A percentile compares a stretch with the other conserved stretches of the same genome.
Conservation (phyloP, 2,797 vertebrate species). For the Ambastaia sidthimunki region DNA sequence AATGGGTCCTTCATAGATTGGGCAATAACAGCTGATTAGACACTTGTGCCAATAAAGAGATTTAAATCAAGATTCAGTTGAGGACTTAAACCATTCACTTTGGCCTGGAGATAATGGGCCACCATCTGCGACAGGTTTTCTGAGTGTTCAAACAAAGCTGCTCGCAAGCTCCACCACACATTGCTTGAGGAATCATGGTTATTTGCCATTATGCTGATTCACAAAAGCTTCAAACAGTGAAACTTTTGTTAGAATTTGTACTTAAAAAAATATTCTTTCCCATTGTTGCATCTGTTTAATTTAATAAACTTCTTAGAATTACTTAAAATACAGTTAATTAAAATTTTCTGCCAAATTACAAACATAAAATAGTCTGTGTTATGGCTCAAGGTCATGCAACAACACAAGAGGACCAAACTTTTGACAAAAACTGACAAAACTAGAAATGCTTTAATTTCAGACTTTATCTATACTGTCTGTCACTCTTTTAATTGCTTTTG, state of each 20-base stretch:
- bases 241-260: neutral
- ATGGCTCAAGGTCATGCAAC: neutral
- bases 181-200: neutral
- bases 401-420: neutral
- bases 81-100: constrained; percentile 43
- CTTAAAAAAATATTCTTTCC: neutral
- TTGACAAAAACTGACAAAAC: neutral
- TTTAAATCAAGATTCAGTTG: constrained; percentile 45
- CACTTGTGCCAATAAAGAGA: constrained; percentile 35
- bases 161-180: neutral
- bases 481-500: neutral
- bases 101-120: constrained; percentile 50
- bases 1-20: constrained; percentile 37
- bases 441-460: neutral
- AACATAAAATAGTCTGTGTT: neutral
- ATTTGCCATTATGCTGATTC: neutral
- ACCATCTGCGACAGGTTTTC: constrained; percentile 53
- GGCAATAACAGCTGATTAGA: constrained; percentile 42
- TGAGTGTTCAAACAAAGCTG: constrained; percentile 42
- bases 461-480: constrained; percentile 4
- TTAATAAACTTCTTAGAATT: too few species aligned
- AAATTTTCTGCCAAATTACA: neutral
- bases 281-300: neutral
- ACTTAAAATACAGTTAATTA: too few species aligned
- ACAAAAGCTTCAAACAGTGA: constrained; percentile 21